These are phyloP conservation scores for Melitaea cinxia DNA, from an alignment of 1,140 invertebrate genomes.

Conservation along the genomic window DNA sequence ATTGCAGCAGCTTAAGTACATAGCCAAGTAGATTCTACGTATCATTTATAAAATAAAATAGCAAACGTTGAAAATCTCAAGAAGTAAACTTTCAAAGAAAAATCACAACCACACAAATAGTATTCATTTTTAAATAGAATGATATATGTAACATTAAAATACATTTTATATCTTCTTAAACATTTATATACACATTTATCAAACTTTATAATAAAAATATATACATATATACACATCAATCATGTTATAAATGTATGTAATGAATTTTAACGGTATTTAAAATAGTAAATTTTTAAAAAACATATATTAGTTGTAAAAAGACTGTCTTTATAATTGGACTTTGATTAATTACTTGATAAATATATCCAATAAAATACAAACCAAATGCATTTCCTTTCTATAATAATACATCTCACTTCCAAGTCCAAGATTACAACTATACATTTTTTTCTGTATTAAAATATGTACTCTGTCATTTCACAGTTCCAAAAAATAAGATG, in stretches of 20 bases:
- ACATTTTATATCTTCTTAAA: not conserved
- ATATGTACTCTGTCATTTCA: constrained; percentile 2
- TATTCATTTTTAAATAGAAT: constrained; percentile 50
- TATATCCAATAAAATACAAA: constrained; percentile 4
- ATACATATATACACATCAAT: not conserved
- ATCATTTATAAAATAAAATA: constrained; percentile 3
- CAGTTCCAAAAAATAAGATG: not conserved
- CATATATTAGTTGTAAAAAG: constrained; percentile 19
- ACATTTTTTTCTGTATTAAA: constrained; percentile 2
- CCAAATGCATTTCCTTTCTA: not conserved
- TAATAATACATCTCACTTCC: not conserved
- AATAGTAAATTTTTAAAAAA: constrained; percentile 29
- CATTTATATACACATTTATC: constrained; percentile 20
- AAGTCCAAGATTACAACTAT: not conserved
- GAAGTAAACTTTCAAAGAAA: constrained; percentile 25
- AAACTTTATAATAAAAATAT: constrained; percentile 24
- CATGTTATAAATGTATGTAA: constrained; percentile 7
- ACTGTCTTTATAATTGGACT: constrained; percentile 7
- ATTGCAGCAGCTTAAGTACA: constrained; percentile 1
- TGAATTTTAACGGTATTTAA: constrained; percentile 19
- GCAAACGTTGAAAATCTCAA: constrained; percentile 2
- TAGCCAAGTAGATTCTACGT: not conserved
- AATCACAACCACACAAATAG: constrained; percentile 70
- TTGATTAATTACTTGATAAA: constrained; percentile 1
- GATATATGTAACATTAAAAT: not conserved